phyloP scores from a whole-genome alignment of 2,888 invertebrate genomes.

The Drosophila borborema region DNA sequence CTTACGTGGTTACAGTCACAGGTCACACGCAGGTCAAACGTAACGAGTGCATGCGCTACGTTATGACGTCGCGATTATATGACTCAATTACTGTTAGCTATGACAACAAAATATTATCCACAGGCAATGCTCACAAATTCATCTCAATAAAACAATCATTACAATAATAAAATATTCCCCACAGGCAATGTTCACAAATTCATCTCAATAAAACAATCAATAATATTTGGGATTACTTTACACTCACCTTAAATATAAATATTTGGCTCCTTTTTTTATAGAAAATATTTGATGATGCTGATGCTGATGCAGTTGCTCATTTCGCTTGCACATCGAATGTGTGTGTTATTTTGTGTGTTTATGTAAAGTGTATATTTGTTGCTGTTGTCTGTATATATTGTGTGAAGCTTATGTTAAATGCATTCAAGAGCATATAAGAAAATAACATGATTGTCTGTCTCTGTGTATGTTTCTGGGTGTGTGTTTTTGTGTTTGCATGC shows the following conservation, averaged over 20 bases:
- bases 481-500: constrained; percentile 8
- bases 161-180: too few relatives aligned
- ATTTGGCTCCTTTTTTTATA: constrained; percentile 77
- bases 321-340: background rate
- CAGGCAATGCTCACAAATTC: too few relatives aligned
- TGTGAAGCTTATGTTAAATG: constrained; percentile 56
- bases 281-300: constrained; percentile 46
- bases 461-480: constrained; percentile 1
- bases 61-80: background rate
- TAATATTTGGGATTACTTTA: background rate
- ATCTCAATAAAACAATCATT: background rate
- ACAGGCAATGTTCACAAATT: too few relatives aligned
- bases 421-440: constrained; percentile 48
- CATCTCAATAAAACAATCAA: background rate
- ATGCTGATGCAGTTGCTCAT: constrained; percentile 7
- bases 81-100: background rate
- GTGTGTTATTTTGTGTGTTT: constrained; percentile 9
- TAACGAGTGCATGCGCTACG: background rate
- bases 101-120: background rate
- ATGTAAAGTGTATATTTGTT: background rate
- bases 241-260: constrained; percentile 79
- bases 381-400: constrained; percentile 21
- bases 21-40: too few relatives aligned
- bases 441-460: constrained; percentile 17
- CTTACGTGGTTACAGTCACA: too few relatives aligned